These are phyloP conservation scores for Tetrapedia diversipes DNA, from an alignment of 2,888 invertebrate species.

Conservation along the genomic window DNA sequence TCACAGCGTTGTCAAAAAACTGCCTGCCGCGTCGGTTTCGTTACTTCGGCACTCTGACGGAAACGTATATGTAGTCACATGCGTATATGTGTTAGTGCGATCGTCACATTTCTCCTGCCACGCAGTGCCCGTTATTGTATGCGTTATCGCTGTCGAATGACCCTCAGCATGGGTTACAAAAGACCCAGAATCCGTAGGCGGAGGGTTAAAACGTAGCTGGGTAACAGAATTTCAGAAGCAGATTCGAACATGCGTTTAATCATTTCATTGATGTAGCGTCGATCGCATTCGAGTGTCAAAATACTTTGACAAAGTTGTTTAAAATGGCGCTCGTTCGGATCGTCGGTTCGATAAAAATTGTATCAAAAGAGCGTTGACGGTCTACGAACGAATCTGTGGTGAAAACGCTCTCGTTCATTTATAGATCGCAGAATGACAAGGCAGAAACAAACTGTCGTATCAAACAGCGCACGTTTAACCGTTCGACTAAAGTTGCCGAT, in stretches of 20 bases:
- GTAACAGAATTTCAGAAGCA: slow-evolving; percentile 16
- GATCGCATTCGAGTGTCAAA: not conserved
- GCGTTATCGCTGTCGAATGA: too few species aligned
- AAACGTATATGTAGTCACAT: too few species aligned
- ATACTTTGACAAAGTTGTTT: not conserved
- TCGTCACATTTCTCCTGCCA: too few species aligned
- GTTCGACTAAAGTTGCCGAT: slow-evolving; percentile 19
- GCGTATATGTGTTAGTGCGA: too few species aligned
- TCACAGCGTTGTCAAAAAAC: too few species aligned
- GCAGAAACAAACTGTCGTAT: slow-evolving; percentile 19
- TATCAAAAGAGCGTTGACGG: not conserved
- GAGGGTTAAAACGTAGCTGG: slow-evolving; percentile 17
- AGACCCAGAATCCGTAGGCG: too few species aligned
- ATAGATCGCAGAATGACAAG: slow-evolving; percentile 17
- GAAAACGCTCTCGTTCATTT: slow-evolving; percentile 5
- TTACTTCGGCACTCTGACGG: too few species aligned
- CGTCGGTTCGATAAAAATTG: not conserved
- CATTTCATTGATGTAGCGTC: slow-evolving; percentile 20
- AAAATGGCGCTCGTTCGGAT: not conserved
- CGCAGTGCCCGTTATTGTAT: too few species aligned
- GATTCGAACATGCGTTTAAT: slow-evolving; percentile 7
- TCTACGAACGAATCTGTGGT: not conserved
- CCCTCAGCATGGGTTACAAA: too few species aligned
- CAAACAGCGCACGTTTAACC: slow-evolving; percentile 2
- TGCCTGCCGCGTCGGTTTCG: too few species aligned